Evolutionary conservation across 2,797 vertebrate species (phyloP).

Genomic region (Poecilia velifera): DNA sequence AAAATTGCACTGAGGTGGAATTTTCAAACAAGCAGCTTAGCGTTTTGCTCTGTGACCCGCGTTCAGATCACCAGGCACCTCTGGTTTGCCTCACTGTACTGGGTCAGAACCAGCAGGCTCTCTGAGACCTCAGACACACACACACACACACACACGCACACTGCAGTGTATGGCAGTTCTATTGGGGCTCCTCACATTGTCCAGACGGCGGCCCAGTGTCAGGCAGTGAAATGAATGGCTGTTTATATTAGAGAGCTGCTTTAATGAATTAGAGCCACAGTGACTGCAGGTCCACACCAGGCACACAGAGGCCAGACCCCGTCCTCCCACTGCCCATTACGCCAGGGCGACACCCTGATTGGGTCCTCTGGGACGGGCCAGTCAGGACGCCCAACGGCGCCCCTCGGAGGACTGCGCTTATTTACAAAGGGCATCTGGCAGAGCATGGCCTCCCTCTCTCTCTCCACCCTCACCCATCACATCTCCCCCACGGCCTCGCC

Average conservation of each 20-base stretch:
- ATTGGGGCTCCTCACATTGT: conserved; percentile 90
- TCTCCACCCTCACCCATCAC: conserved; percentile 42
- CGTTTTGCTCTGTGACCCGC: conserved; percentile 63
- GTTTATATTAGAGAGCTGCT: conserved; percentile 99
- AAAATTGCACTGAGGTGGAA: conserved; percentile 29
- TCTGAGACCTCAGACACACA: conserved; percentile 48
- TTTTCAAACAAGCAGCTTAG: conserved; percentile 25
- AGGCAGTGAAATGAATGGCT: conserved; percentile 97
- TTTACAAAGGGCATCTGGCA: conserved; percentile 95
- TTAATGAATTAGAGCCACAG: conserved; percentile 99
- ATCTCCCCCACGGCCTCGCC: conserved; percentile 45
- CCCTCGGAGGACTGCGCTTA: conserved; percentile 91
- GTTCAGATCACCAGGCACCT: conserved; percentile 53
- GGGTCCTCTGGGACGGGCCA: conserved; percentile 86
- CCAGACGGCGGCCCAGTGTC: conserved; percentile 94
- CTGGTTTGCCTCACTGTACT: conserved; percentile 77
- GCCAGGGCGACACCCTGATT: conserved; percentile 84
- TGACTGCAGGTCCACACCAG: conserved; percentile 90
- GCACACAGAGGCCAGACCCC: conserved; percentile 91
- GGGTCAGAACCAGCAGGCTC: conserved; percentile 54
- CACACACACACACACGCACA: conserved; percentile 40
- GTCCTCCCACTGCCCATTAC: conserved; percentile 40
- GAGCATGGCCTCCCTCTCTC: conserved; percentile 62
- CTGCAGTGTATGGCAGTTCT: conserved; percentile 72
- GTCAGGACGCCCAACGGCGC: conserved; percentile 87